Percentiles rank a stretch among this genome's conserved stretches.
Conservation (phyloP, 2,888 invertebrate species). For the Germaria angustata region DNA sequence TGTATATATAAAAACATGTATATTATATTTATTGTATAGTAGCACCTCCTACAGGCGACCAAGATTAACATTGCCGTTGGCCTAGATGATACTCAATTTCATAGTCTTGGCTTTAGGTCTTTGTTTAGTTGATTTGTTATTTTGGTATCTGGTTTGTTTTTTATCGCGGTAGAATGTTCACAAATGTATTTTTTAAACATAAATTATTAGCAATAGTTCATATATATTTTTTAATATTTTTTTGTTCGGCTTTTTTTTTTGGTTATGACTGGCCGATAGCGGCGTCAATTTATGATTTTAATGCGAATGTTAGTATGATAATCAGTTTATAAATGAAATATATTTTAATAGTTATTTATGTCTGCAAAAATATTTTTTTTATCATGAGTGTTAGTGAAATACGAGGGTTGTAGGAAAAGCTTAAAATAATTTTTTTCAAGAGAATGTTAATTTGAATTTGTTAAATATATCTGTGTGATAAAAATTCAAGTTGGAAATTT, state of each 20-base stretch:
- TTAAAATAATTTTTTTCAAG: neutral
- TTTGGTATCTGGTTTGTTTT: neutral
- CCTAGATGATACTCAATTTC: too few species aligned
- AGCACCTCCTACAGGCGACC: too few species aligned
- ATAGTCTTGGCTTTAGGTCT: too few species aligned
- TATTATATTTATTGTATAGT: too few species aligned
- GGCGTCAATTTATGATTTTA: conserved; percentile 68
- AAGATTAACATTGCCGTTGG: too few species aligned
- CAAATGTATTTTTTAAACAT: conserved; percentile 38
- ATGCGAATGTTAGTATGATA: conserved; percentile 61
- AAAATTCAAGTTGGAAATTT: neutral
- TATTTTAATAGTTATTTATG: conserved; percentile 17
- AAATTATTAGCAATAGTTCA: conserved; percentile 49
- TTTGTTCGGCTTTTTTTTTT: conserved; percentile 18
- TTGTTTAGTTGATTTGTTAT: conserved; percentile 1
- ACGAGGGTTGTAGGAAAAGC: neutral
- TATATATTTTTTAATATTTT: conserved; percentile 1
- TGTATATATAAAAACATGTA: too few species aligned
- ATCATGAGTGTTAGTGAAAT: neutral
- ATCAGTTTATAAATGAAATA: conserved; percentile 39
- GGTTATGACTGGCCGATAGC: conserved; percentile 55
- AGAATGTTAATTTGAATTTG: neutral
- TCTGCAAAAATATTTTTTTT: neutral
- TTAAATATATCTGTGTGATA: neutral
- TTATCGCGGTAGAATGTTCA: neutral